Evolutionary conservation across 2,797 vertebrate species (phyloP).

Genomic region (Ambastaia sidthimunki): DNA sequence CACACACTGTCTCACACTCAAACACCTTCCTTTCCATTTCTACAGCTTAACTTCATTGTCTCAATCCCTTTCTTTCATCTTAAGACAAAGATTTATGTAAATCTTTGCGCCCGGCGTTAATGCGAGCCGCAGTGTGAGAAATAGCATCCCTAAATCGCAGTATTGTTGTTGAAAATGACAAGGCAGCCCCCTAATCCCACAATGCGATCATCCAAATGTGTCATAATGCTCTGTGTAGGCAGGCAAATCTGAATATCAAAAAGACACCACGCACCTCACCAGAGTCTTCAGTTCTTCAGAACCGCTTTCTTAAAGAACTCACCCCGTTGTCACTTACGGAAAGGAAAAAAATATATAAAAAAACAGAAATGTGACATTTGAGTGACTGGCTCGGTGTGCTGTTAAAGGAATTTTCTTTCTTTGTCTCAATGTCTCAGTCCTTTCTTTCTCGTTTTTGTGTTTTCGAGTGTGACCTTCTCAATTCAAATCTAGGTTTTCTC

Average conservation of each 20-base stretch:
- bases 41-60: constrained; percentile 86
- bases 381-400: constrained; percentile 63
- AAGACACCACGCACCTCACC: constrained; percentile 74
- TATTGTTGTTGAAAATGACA: constrained; percentile 86
- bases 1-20: constrained; percentile 25
- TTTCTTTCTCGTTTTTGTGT: constrained; percentile 25
- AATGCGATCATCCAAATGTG: constrained; percentile 84
- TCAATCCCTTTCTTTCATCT: constrained; percentile 82
- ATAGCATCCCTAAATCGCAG: constrained; percentile 83
- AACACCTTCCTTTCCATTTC: constrained; percentile 69
- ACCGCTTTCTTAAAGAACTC: constrained; percentile 65
- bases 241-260: constrained; percentile 80
- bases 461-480: constrained; percentile 36
- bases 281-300: constrained; percentile 68
- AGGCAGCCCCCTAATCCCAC: constrained; percentile 85
- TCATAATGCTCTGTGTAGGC: constrained; percentile 83
- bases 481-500: constrained; percentile 36
- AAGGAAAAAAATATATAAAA: constrained; percentile 52
- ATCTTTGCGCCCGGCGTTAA: constrained; percentile 81
- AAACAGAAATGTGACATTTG: constrained; percentile 59
- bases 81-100: constrained; percentile 89
- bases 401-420: constrained; percentile 51
- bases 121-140: constrained; percentile 80
- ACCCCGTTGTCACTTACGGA: constrained; percentile 67
- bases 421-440: constrained; percentile 47